phyloP scores from a whole-genome alignment of 2,113 vertebrate species.

The Corynorhinus townsendii region DNA sequence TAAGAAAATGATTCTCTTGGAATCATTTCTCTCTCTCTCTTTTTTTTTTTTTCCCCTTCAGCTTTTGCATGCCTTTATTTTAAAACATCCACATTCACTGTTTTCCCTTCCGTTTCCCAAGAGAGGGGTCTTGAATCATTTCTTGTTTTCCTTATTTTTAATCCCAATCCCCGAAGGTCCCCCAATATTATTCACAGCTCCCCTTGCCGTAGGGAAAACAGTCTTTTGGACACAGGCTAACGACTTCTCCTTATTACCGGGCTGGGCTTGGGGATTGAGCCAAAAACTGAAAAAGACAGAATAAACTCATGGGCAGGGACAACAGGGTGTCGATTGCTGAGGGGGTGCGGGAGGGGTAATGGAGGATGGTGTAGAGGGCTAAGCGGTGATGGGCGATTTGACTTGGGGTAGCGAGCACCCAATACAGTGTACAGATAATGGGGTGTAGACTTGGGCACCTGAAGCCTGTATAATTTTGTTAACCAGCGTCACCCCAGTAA shows the following conservation, averaged over 20 bases:
- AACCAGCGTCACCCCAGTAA: background rate
- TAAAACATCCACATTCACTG: background rate
- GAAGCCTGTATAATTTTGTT: background rate
- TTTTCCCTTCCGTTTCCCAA: background rate
- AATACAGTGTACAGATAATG: background rate
- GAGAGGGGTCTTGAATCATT: background rate
- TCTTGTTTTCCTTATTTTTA: background rate
- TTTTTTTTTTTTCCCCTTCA: background rate
- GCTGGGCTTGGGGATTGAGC: background rate
- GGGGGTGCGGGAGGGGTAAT: accelerated
- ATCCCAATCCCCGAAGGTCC: background rate
- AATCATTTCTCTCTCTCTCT: background rate
- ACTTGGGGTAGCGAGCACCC: background rate
- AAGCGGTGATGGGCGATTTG: background rate
- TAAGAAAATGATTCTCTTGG: background rate
- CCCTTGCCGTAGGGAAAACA: background rate
- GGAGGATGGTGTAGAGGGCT: background rate
- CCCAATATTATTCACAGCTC: background rate
- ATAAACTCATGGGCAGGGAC: background rate
- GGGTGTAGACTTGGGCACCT: background rate
- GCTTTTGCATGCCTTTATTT: background rate
- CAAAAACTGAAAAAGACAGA: background rate
- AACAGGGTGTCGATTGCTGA: background rate
- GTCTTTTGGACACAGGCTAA: background rate
- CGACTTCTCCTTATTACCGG: background rate